A percentile compares a stretch with the other conserved stretches of the same genome.
These are phyloP conservation scores for Theristicus caerulescens DNA, from an alignment of 2,113 vertebrate genomes.

Conservation along the genomic window DNA sequence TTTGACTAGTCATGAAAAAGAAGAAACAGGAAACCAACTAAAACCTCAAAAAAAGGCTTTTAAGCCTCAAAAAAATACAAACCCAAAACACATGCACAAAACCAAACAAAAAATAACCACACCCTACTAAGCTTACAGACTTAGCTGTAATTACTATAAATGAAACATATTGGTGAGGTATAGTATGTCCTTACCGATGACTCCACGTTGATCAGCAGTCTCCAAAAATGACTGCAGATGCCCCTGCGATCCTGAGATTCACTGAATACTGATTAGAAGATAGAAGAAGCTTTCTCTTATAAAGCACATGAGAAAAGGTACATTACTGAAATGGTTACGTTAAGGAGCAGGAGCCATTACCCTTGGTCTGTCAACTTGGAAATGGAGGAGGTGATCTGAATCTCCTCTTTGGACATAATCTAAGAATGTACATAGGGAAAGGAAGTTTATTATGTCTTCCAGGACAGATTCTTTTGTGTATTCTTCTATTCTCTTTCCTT, in stretches of 20 bases:
- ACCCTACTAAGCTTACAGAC: not conserved
- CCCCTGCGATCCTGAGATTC: too few relatives aligned
- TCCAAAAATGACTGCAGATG: not conserved
- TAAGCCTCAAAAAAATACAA: not conserved
- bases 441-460: not conserved
- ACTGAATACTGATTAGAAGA: too few relatives aligned
- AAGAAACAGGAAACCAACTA: not conserved
- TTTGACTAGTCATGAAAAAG: not conserved
- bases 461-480: not conserved
- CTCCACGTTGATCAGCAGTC: not conserved
- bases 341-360: not conserved
- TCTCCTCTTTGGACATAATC: not conserved
- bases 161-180: not conserved
- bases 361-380: not conserved
- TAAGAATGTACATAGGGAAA: not conserved
- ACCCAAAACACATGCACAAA: not conserved
- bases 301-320: not conserved
- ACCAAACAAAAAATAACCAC: not conserved
- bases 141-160: not conserved
- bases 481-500: not conserved
- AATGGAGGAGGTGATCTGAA: not conserved
- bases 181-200: not conserved
- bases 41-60: not conserved
- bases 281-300: not conserved
- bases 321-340: accelerated